Evolutionary conservation across 2,797 vertebrate species (phyloP).

Genomic region (Okamejei kenojei): DNA sequence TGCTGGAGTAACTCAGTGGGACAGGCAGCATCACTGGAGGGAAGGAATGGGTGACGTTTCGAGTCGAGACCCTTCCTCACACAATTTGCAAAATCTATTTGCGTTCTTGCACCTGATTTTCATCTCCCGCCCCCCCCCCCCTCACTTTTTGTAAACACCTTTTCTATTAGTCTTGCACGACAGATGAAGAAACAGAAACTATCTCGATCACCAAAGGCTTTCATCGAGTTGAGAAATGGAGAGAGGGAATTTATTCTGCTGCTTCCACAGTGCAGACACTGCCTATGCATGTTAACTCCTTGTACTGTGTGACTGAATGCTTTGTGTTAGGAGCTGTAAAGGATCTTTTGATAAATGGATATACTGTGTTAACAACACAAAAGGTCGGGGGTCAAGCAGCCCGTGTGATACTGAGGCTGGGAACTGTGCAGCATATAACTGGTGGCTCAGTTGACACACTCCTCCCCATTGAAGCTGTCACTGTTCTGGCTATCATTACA

Average conservation of each 20-base stretch:
- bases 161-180: not conserved
- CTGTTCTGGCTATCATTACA: conserved; percentile 9
- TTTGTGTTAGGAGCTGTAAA: conserved; percentile 23
- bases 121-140: not conserved
- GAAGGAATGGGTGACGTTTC: too few relatives aligned
- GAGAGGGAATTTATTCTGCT: conserved; percentile 15
- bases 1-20: too few relatives aligned
- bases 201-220: not conserved
- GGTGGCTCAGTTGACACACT: not conserved
- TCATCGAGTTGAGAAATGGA: conserved; percentile 8
- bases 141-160: not conserved
- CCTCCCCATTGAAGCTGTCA: not conserved
- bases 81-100: not conserved
- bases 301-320: conserved; percentile 27
- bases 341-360: conserved; percentile 28
- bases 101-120: not conserved
- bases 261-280: conserved; percentile 24
- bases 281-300: conserved; percentile 23
- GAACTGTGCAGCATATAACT: not conserved
- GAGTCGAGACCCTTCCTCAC: too few relatives aligned
- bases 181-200: not conserved
- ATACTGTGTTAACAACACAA: conserved; percentile 33
- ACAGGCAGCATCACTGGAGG: too few relatives aligned
- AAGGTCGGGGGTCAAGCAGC: conserved; percentile 25
- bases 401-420: conserved; percentile 20